Base-by-base conservation (phyloP, 2,888 invertebrate genomes). In the Noctua janthina region DNA sequence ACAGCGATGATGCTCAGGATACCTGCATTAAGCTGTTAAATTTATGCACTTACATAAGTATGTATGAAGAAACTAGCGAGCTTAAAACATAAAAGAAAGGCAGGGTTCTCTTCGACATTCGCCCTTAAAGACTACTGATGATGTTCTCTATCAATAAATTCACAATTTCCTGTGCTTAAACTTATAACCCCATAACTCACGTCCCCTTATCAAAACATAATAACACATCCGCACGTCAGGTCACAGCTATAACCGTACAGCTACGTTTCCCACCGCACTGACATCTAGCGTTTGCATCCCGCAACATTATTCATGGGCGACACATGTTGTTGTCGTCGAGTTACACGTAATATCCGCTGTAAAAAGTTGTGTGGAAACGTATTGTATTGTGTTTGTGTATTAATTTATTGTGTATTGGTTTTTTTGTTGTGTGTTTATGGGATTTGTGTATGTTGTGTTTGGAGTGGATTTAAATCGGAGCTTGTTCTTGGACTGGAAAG, bases 261-360 rank as follows among this genome's bases (percentile, higher is more conserved):
- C 46, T 62, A 64, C 74, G 73, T 62, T 62, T 69, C 39, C 70
- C 64, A 87, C 86, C 87, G 46, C 84, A 82, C 62, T 76, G 87
- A 74, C 86, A 87, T 87, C 87, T 87, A 86, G 74, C 84, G 78
- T 81, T 87, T 70, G 82, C 87, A 87, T 87, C 79, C 81, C 79
- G 74, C 75, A 78, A 76, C 83, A 89, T 89, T 86, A 88, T 89
- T 88, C 88, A 88, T 76, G 29, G 59, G 86, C 81, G 80, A 84
- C 88, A 86, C 81, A 67, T 88, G 88, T 78, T 81, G 59, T 69
- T 83, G 84, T 89, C 88, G 73, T 70, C 85, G 72, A 76, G 80
- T 81, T 82, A 89, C 83, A 87, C 79, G 84, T 88, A 82, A 87
- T 89, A 86, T 84, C 83, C 81, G 80, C 29, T 78, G 69, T 75